These are phyloP conservation scores for Mythimna impura DNA, from an alignment of 2,888 invertebrate species.

Conservation along the genomic window DNA sequence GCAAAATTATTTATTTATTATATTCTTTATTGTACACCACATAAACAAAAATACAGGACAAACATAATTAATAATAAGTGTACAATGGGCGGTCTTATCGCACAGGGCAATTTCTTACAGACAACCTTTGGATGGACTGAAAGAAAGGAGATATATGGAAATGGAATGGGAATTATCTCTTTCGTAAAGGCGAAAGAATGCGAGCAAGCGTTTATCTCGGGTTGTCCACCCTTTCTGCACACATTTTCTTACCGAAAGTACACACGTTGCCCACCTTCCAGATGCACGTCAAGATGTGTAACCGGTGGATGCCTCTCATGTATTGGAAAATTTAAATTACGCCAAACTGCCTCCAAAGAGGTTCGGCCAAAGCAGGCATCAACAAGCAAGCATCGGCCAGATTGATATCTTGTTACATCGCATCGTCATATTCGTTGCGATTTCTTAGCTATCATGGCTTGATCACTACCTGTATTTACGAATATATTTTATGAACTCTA, in stretches of 20 bases:
- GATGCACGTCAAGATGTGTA: slow-evolving; percentile 7
- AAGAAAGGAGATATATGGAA: no score
- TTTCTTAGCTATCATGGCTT: not conserved
- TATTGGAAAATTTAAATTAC: slow-evolving; percentile 16
- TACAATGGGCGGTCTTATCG: no score
- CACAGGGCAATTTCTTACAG: no score
- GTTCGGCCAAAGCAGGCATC: no score
- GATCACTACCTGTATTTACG: not conserved
- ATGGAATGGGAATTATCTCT: slow-evolving; percentile 14
- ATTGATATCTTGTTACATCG: not conserved
- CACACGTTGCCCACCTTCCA: slow-evolving; percentile 17
- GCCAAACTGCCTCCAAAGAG: not conserved
- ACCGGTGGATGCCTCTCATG: not conserved
- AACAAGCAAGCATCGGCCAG: not conserved
- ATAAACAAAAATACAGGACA: no score
- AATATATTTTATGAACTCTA: not conserved
- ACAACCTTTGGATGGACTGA: no score
- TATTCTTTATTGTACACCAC: no score
- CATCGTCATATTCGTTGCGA: slow-evolving; percentile 1
- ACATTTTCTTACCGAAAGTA: slow-evolving; percentile 15
- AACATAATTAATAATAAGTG: no score
- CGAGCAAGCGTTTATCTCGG: slow-evolving; percentile 11
- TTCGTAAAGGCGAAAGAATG: slow-evolving; percentile 28
- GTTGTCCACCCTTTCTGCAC: not conserved
- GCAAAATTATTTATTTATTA: no score